Percentiles rank a stretch among this genome's conserved stretches.
These are phyloP conservation scores for Cotesia vestalis DNA, from an alignment of 1,140 invertebrate genomes.

Conservation along the genomic window DNA sequence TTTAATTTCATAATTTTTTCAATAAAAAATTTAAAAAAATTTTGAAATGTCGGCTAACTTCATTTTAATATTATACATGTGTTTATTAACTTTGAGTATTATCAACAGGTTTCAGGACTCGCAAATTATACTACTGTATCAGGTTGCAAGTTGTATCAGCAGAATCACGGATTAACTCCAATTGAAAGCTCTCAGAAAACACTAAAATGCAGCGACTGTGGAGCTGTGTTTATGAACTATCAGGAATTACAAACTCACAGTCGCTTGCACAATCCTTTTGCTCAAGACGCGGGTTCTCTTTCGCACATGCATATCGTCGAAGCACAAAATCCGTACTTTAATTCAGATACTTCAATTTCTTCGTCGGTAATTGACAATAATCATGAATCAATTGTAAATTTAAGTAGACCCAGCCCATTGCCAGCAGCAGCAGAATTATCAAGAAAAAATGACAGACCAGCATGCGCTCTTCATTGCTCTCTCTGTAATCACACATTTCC, in stretches of 20 bases:
- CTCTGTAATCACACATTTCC: constrained; percentile 56
- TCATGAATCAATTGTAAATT: neutral
- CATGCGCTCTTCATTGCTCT: constrained; percentile 57
- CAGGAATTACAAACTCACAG: constrained; percentile 58
- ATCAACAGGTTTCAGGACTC: constrained; percentile 52
- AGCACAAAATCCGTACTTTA: constrained; percentile 52
- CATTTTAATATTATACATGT: neutral
- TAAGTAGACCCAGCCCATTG: neutral
- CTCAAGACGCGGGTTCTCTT: constrained; percentile 50
- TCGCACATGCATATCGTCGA: constrained; percentile 59
- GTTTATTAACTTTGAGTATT: neutral
- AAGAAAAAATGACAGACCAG: constrained; percentile 43
- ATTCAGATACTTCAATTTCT: constrained; percentile 28
- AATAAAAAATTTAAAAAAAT: no score
- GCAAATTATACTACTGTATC: constrained; percentile 49
- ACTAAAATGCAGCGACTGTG: constrained; percentile 56
- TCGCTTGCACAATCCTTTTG: constrained; percentile 51
- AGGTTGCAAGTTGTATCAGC: constrained; percentile 56
- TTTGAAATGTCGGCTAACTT: no score
- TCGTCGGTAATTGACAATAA: constrained; percentile 14
- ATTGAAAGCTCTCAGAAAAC: constrained; percentile 51
- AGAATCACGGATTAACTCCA: constrained; percentile 52
- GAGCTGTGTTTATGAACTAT: constrained; percentile 52
- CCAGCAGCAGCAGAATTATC: neutral
- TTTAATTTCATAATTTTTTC: no score